phyloP scores from a whole-genome alignment of 1,140 invertebrate species.

The Periplaneta americana region DNA sequence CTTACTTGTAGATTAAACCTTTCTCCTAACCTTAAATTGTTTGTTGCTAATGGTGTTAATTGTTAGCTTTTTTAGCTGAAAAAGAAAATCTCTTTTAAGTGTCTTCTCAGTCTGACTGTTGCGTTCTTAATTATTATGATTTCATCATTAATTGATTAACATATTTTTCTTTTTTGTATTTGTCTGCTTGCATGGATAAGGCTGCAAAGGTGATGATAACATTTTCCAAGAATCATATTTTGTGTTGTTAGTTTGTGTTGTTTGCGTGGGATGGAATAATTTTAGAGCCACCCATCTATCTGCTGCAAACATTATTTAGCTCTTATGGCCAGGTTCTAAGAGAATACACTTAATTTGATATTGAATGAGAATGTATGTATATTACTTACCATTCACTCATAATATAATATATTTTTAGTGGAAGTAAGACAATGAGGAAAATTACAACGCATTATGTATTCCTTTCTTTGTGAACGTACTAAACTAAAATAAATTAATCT shows the following conservation, averaged over 20 bases:
- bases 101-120: background rate
- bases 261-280: background rate
- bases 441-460: too few species aligned
- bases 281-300: background rate
- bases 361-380: too few species aligned
- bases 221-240: background rate
- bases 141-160: conserved; percentile 6
- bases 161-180: conserved; percentile 25
- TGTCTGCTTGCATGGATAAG: conserved; percentile 32
- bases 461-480: background rate
- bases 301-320: background rate
- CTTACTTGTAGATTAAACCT: background rate
- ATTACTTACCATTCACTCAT: background rate
- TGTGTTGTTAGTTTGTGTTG: background rate
- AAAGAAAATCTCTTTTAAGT: background rate
- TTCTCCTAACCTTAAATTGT: background rate
- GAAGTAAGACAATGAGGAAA: too few species aligned
- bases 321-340: background rate
- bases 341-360: background rate
- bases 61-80: background rate
- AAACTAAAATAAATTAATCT: too few species aligned
- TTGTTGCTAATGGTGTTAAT: background rate
- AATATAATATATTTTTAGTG: background rate
- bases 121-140: conserved; percentile 8
- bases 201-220: conserved; percentile 30